Percentiles rank a stretch among this genome's conserved stretches.
These are phyloP conservation scores for Aphidius gifuensis DNA, from an alignment of 1,140 invertebrate genomes.

Conservation along the genomic window DNA sequence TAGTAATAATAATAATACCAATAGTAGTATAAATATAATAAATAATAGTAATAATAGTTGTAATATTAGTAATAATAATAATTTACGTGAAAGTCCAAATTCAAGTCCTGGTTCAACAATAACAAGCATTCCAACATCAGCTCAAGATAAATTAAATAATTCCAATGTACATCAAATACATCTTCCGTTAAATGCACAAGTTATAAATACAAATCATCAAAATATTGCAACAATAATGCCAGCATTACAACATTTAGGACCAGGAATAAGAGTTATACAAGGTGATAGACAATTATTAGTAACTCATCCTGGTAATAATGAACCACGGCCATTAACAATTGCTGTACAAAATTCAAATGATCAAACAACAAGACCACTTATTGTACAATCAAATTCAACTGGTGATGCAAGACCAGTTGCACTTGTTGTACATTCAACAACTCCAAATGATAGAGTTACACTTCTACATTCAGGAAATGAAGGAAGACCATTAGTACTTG, in stretches of 20 bases:
- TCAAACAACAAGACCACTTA: constrained; percentile 39
- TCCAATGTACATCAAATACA: constrained; percentile 47
- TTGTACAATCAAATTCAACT: constrained; percentile 44
- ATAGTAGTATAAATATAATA: too few species aligned
- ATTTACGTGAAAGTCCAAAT: constrained; percentile 49
- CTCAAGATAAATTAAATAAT: constrained; percentile 45
- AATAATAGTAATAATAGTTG: too few species aligned
- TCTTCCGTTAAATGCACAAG: constrained; percentile 51
- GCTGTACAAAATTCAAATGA: constrained; percentile 41
- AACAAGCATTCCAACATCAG: constrained; percentile 48
- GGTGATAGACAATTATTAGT: constrained; percentile 50
- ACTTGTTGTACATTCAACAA: constrained; percentile 51
- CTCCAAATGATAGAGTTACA: constrained; percentile 51
- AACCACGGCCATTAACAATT: constrained; percentile 42
- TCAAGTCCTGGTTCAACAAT: constrained; percentile 45
- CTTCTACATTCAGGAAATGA: constrained; percentile 53
- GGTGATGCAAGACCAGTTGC: constrained; percentile 50
- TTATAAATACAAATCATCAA: constrained; percentile 47
- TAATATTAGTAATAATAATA: constrained; percentile 23
- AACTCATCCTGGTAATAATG: constrained; percentile 45
- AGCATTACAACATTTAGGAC: constrained; percentile 47
- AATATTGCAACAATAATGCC: constrained; percentile 51
- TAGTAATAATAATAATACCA: too few species aligned
- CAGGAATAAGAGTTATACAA: constrained; percentile 48
- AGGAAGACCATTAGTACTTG: constrained; percentile 47